phyloP scores from a whole-genome alignment of 2,888 invertebrate species.

The Ectropis crepuscularia region DNA sequence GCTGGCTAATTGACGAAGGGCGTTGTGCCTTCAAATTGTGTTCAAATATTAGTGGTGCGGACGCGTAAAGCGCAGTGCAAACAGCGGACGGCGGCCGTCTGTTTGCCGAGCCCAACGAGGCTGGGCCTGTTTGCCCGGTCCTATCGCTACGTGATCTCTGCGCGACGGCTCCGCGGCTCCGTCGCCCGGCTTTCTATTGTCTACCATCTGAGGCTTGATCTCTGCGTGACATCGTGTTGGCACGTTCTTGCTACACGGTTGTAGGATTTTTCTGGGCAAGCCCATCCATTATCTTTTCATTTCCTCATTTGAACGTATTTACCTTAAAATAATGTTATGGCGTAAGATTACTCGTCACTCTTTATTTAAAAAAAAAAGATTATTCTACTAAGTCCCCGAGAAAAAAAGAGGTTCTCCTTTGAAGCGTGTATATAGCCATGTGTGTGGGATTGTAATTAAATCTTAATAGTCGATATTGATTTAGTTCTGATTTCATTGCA shows the following conservation, averaged over 20 bases:
- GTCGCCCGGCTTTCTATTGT: constrained; percentile 56
- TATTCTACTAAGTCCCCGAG: too few relatives aligned
- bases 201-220: constrained; percentile 55
- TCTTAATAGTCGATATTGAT: too few relatives aligned
- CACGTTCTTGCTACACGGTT: constrained; percentile 56
- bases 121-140: constrained; percentile 59
- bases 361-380: too few relatives aligned
- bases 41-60: constrained; percentile 72
- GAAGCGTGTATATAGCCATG: too few relatives aligned
- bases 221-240: constrained; percentile 55
- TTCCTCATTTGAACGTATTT: background rate
- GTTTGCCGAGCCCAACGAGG: constrained; percentile 71
- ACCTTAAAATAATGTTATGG: too few relatives aligned
- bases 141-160: constrained; percentile 68
- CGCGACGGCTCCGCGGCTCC: constrained; percentile 50
- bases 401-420: too few relatives aligned
- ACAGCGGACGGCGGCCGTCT: constrained; percentile 60
- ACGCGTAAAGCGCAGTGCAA: constrained; percentile 69
- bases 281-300: constrained; percentile 7
- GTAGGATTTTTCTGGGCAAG: constrained; percentile 32
- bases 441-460: too few relatives aligned
- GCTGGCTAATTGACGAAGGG: constrained; percentile 67
- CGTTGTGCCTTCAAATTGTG: constrained; percentile 80
- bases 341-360: too few relatives aligned
- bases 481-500: too few relatives aligned